phyloP scores from a whole-genome alignment of 2,888 invertebrate species.

The Scaptomyza flava region DNA sequence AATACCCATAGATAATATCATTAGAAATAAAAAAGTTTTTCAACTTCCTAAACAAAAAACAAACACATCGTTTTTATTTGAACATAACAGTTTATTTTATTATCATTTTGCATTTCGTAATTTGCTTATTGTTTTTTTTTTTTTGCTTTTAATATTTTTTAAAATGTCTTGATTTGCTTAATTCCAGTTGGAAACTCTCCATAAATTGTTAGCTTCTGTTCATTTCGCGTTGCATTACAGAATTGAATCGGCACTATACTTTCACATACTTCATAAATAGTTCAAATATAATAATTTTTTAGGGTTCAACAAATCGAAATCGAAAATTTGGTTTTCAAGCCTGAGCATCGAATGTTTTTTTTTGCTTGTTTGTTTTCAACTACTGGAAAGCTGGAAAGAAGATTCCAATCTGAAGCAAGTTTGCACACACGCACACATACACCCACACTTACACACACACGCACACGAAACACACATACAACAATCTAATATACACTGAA shows the following conservation, averaged over 20 bases:
- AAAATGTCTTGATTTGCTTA: conserved; percentile 47
- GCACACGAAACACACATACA: conserved; percentile 13
- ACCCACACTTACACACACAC: conserved; percentile 8
- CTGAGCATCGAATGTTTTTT: conserved; percentile 30
- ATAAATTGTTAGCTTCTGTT: conserved; percentile 24
- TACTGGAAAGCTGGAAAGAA: conserved; percentile 46
- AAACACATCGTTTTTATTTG: conserved; percentile 50
- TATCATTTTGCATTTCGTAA: conserved; percentile 53
- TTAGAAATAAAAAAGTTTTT: too few species aligned
- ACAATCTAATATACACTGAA: conserved; percentile 55
- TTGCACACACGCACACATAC: conserved; percentile 11
- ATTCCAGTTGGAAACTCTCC: conserved; percentile 49
- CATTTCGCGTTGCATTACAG: conserved; percentile 60
- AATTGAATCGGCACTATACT: conserved; percentile 22
- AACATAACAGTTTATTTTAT: conserved; percentile 79
- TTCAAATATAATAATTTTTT: conserved; percentile 20
- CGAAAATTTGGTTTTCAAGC: conserved; percentile 45
- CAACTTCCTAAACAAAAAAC: neutral
- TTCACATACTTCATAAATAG: conserved; percentile 24
- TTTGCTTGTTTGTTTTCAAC: conserved; percentile 29
- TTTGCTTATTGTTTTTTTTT: conserved; percentile 25
- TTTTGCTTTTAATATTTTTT: conserved; percentile 23
- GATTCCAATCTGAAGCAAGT: conserved; percentile 40
- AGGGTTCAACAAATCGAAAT: conserved; percentile 57
- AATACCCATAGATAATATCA: too few species aligned